Evolutionary conservation across 2,797 vertebrate genomes (phyloP).

Genomic region (Siniperca scherzeri): DNA sequence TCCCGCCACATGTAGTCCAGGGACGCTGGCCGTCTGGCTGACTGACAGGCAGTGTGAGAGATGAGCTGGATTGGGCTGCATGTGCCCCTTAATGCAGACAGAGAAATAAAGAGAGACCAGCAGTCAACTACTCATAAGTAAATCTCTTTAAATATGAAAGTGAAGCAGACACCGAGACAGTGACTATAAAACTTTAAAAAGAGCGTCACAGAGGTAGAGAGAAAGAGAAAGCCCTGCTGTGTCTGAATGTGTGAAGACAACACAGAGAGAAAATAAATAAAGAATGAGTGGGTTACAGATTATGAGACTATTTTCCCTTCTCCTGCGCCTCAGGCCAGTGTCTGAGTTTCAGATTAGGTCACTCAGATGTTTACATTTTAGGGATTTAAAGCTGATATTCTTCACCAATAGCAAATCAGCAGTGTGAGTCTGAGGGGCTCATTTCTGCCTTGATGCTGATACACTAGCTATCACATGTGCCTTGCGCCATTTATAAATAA

Average conservation of each 20-base stretch:
- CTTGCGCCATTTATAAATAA: constrained; percentile 47
- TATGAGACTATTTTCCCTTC: constrained; percentile 42
- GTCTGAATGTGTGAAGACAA: constrained; percentile 20
- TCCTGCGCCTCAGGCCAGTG: constrained; percentile 39
- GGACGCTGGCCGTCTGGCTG: constrained; percentile 75
- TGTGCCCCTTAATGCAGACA: constrained; percentile 63
- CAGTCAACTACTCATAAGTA: constrained; percentile 76
- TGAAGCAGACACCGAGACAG: constrained; percentile 48
- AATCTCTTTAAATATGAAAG: constrained; percentile 73
- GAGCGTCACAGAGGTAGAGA: constrained; percentile 41
- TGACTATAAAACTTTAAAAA: constrained; percentile 64
- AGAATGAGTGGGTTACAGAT: constrained; percentile 54
- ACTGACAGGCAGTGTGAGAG: constrained; percentile 75
- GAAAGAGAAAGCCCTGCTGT: constrained; percentile 35
- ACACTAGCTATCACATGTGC: constrained; percentile 47
- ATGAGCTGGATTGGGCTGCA: constrained; percentile 61
- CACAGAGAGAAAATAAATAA: constrained; percentile 31
- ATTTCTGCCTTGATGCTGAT: constrained; percentile 54
- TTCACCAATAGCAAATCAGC: constrained; percentile 53
- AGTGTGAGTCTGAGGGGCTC: constrained; percentile 48
- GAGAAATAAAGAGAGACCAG: constrained; percentile 71
- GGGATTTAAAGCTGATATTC: constrained; percentile 60
- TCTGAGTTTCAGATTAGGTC: constrained; percentile 71
- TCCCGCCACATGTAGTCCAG: constrained; percentile 58
- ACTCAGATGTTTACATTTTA: constrained; percentile 73